A percentile compares a stretch with the other conserved stretches of the same genome.
Conservation (phyloP, 2,888 invertebrate species). For the Prosopocoilus inquinatus region DNA sequence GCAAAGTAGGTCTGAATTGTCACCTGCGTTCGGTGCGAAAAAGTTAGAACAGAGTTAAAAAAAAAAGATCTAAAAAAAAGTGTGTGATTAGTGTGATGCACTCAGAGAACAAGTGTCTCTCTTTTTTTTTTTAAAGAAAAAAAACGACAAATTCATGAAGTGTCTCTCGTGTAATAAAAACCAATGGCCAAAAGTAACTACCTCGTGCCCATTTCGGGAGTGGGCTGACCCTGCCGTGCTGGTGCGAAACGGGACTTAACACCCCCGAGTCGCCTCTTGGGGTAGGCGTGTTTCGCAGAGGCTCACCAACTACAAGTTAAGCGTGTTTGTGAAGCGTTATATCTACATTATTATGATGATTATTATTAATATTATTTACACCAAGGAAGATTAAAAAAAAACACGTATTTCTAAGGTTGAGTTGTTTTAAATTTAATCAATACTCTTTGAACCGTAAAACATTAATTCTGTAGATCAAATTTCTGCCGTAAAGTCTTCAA, state of each 20-base stretch:
- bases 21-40: conserved; percentile 48
- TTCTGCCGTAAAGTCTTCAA: too few relatives aligned
- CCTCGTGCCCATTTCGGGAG: conserved; percentile 61
- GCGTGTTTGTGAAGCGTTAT: neutral
- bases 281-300: conserved; percentile 55
- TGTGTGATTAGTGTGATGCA: neutral
- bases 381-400: too few relatives aligned
- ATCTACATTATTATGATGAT: neutral
- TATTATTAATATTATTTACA: neutral
- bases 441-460: too few relatives aligned
- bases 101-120: neutral
- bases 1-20: conserved; percentile 58
- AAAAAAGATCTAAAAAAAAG: conserved; percentile 27
- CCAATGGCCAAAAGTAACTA: conserved; percentile 41
- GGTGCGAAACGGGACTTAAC: conserved; percentile 47
- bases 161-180: neutral
- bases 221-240: conserved; percentile 54
- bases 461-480: too few relatives aligned
- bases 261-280: conserved; percentile 45
- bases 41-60: conserved; percentile 32
- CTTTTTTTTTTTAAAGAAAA: neutral
- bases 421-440: too few relatives aligned
- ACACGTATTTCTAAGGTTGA: too few relatives aligned
- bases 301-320: conserved; percentile 53
- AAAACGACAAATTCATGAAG: neutral